Conservation (phyloP, 2,113 vertebrate species). For the Empidonax traillii region DNA sequence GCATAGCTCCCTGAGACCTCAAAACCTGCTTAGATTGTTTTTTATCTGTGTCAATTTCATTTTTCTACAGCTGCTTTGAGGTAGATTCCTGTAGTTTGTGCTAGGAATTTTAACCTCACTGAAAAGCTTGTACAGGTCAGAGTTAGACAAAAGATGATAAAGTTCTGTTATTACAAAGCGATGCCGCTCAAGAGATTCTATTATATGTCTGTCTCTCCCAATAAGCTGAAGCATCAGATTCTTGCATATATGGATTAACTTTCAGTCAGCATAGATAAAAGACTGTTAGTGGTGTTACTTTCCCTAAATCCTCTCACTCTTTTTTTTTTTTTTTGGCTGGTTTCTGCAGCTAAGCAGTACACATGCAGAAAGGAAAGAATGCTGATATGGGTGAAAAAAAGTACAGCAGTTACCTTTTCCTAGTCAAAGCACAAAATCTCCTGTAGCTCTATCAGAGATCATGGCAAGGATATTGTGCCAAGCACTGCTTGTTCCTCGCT, state of each 20-base stretch:
- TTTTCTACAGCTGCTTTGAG: slow-evolving; percentile 69
- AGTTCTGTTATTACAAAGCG: slow-evolving; percentile 67
- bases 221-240: slow-evolving; percentile 81
- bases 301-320: slow-evolving; percentile 70
- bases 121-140: slow-evolving; percentile 66
- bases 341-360: slow-evolving; percentile 58
- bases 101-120: slow-evolving; percentile 71
- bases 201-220: slow-evolving; percentile 81
- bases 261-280: slow-evolving; percentile 80
- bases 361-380: slow-evolving; percentile 1
- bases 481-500: background rate
- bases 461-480: background rate
- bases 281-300: slow-evolving; percentile 73
- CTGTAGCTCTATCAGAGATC: background rate
- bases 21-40: slow-evolving; percentile 29
- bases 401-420: background rate
- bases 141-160: slow-evolving; percentile 81
- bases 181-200: slow-evolving; percentile 75
- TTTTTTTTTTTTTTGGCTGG: background rate
- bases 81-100: slow-evolving; percentile 69
- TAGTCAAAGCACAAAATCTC: background rate
- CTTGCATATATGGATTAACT: slow-evolving; percentile 86
- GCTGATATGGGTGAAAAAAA: slow-evolving; percentile 22
- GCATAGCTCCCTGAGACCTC: background rate
- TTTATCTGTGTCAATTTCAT: slow-evolving; percentile 38